Evolutionary conservation across 2,797 vertebrate species (phyloP), one percentile per base, ranked within the genome.

Genomic region (Syndactyla subalaris): DNA sequence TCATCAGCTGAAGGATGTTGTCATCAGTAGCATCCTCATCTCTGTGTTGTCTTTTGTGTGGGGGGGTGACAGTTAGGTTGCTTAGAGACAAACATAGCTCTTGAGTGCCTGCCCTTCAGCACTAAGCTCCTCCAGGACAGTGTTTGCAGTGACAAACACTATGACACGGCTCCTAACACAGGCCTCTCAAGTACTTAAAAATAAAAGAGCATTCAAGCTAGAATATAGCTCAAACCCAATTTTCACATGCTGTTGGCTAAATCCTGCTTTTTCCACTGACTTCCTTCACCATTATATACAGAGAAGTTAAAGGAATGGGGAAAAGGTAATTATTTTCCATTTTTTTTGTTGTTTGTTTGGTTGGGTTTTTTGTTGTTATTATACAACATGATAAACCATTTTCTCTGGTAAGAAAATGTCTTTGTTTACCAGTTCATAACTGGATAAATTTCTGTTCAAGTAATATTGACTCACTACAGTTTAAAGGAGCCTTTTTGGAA

Each of bases 51-150:
- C 22, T 52, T 27, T 19, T 63, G 10, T 4, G 45, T 21, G 11
- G 21, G 21, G 17, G 41, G 41, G 41, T 17, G 1, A 2, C 38
- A 41, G 34, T 79, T 62, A 27, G 43, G 23, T 74, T 36, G 48
- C 21, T n/a, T 0, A 0, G 19, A 17, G 43, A 57, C 2, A 8
- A 68, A n/a, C 4, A 30, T 14, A 63, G 21, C 3, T 58, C 34
- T 55, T 52, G 15, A 91, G 16, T 19, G 58, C 15, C 34, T 72
- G 27, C 34, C 6, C 0, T 6, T 71, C 79, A 24, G 21, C 13
- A 41, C 12, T 45, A 30, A 30, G 16, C 34, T 88, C 51, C 66
- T 51, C 26, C 29, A 52, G 34, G 46, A 66, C 27, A n/a, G 24
- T 32, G 34, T 32, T 85, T 32, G 1, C 59, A 43, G 66, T 41